Base-by-base conservation (phyloP, 23 tunicate species). In the Ciona savignyi region DNA sequence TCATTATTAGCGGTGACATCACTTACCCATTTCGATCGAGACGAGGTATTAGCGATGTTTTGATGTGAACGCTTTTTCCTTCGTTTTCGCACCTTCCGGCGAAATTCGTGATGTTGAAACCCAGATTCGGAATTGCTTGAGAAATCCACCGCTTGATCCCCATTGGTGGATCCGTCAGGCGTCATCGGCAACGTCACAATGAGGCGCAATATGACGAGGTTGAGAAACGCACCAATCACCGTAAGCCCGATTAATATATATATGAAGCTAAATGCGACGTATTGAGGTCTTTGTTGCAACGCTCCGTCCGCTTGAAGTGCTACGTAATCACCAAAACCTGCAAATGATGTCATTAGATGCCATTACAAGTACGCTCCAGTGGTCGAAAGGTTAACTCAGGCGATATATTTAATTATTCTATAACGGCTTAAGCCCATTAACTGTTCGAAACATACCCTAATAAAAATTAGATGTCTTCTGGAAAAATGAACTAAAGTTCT, bases 271-370 rank as follows among this genome's bases (percentile, higher is more conserved):
- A 91, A 84, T 1, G 75, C 81, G 27, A 91, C 91, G 70, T 91
- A 91, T 1, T 63, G 72, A 30, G 86, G 97, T 0, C 35, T 29
- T 0, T 51, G 27, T 20, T 80, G 73, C 31, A 89, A 48, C 9
- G 76, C 78, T 26, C 70, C 51, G 66, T 71, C 56, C 25, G 68
- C 68, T 60, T 83, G 97, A 25, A 91, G 68, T 0, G 97, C 93
- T 27, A 91, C 97, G 80, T 71, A 91, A 72, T 91, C 97, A 4
- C 97, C 97, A 49, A 91, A 91, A 23, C 97, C 97, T 90, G 49
- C 20, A 61, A 19, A 25, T 29, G 35, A 76, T 33, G 0, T 0
- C 25, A 65, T 21, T 23, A 20, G n/a, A n/a, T n/a, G n/a, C n/a
- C n/a, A n/a, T n/a, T n/a, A n/a, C n/a, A n/a, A n/a, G n/a, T n/a